Percentiles rank a stretch among this genome's conserved stretches.
These are phyloP conservation scores for Coelinius sp. DNA, from an alignment of 2,888 invertebrate genomes.

Conservation along the genomic window DNA sequence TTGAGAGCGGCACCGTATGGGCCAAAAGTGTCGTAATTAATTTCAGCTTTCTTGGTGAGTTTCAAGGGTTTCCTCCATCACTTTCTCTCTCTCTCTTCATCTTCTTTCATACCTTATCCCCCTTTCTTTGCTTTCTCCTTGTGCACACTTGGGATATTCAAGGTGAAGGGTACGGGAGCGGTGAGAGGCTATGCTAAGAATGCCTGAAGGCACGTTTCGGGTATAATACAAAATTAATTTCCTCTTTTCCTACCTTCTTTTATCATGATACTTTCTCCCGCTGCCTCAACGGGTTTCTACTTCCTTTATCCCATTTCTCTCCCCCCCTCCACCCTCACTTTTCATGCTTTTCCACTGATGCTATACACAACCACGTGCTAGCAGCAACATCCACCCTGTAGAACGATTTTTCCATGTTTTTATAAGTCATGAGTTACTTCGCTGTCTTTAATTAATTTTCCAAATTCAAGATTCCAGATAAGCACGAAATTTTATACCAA, in stretches of 20 bases:
- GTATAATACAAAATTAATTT: slow-evolving; percentile 56
- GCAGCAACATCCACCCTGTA: neutral
- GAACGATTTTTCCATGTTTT: neutral
- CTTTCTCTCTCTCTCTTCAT: neutral
- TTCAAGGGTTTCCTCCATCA: slow-evolving; percentile 31
- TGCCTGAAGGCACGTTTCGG: slow-evolving; percentile 49
- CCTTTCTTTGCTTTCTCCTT: neutral
- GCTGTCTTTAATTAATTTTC: slow-evolving; percentile 51
- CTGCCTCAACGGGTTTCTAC: slow-evolving; percentile 27
- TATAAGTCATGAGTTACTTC: slow-evolving; percentile 7
- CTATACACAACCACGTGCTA: neutral
- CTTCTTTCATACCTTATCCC: neutral
- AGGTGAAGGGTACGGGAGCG: slow-evolving; percentile 38
- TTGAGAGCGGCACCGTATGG: slow-evolving; percentile 42
- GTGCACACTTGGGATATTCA: slow-evolving; percentile 34
- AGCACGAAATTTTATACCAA: slow-evolving; percentile 25
- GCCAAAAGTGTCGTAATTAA: slow-evolving; percentile 47
- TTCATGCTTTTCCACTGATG: slow-evolving; percentile 19
- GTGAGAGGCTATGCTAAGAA: slow-evolving; percentile 39
- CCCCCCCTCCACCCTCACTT: slow-evolving; percentile 36
- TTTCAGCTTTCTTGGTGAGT: slow-evolving; percentile 50
- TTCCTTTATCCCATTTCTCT: slow-evolving; percentile 46
- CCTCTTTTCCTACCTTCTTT: slow-evolving; percentile 52
- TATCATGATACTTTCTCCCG: slow-evolving; percentile 46
- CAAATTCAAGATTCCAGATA: slow-evolving; percentile 44